Base-by-base conservation (phyloP, 2,888 invertebrate species). In the Megastigmus dorsalis region DNA sequence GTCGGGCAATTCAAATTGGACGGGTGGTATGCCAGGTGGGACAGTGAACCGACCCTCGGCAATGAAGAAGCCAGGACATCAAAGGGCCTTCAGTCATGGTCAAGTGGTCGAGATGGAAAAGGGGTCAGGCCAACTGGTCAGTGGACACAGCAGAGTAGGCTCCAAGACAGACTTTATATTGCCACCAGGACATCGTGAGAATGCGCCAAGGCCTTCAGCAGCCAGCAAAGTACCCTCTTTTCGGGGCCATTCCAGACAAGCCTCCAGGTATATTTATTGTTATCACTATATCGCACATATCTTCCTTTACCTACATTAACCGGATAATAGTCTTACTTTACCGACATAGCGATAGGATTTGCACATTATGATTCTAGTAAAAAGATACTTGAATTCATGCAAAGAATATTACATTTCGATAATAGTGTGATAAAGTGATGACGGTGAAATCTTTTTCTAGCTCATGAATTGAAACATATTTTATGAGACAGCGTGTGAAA, bases 161-260 rank as follows among this genome's bases (percentile, higher is more conserved):
- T 95, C 95, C 77, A 95, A 94, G 85, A 96, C 96, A 1, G 96
- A 96, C 85, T 96, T 96, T 84, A 96, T 95, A 80, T 89, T 96
- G 75, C 96, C 96, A 0, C 95, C 95, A 0, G 95, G 95, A 0
- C 95, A 96, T 87, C 93, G 95, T 80, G 95, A 95, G 78, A 89
- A 90, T 36, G 85, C 89, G 2, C 80, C 86, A 41, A 89, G 89
- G 15, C 78, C 83, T 9, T 87, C 87, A 55, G 89, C 88, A 48
- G 88, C 86, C 78, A 88, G 89, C 1, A 89, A 88, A 77, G 89
- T 90, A 43, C 82, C 89, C 83, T 89, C 90, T 2, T 90, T 89
- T 48, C 91, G 91, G 70, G 93, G 94, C 2, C 95, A 95, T 88
- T 95, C 95, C 4, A 92, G 96, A n/a, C 95, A 95, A 88, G 95